Percentiles rank a stretch among this genome's conserved stretches.
These are phyloP conservation scores for Scalopus aquaticus DNA, from an alignment of 2,113 vertebrate genomes.

Conservation along the genomic window DNA sequence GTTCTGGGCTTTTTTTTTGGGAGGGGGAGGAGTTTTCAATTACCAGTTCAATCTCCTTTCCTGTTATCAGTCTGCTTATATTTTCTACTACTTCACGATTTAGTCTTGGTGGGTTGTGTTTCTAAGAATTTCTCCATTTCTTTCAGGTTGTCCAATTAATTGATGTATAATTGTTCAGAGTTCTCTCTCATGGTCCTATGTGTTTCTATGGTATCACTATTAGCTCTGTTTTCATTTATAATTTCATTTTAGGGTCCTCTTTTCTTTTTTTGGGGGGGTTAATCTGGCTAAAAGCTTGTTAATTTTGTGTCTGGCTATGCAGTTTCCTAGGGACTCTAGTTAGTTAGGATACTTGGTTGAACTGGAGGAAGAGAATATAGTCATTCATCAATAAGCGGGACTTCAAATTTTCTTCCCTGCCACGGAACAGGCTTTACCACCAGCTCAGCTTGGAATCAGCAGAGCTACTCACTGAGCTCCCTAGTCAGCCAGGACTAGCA, in stretches of 20 bases:
- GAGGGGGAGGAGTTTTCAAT: background rate
- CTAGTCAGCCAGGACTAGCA: background rate
- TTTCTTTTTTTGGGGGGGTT: background rate
- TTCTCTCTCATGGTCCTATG: background rate
- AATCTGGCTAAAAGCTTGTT: background rate
- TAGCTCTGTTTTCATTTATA: background rate
- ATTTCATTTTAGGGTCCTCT: background rate
- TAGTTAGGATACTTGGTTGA: background rate
- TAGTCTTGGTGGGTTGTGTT: background rate
- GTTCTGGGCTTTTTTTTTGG: background rate
- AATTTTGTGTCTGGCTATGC: background rate
- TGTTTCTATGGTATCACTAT: background rate
- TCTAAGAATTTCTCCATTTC: background rate
- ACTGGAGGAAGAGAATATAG: too few relatives aligned
- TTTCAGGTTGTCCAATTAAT: background rate
- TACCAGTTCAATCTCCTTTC: background rate
- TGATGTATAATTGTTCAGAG: background rate
- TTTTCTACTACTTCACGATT: background rate
- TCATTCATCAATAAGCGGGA: too few relatives aligned
- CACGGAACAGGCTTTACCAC: background rate
- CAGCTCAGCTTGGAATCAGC: background rate
- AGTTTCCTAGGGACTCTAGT: background rate
- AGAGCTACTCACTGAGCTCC: background rate
- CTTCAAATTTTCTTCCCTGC: too few relatives aligned
- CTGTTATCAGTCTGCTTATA: background rate